phyloP scores from a whole-genome alignment of 2,113 vertebrate species.

The Anoplopoma fimbria region DNA sequence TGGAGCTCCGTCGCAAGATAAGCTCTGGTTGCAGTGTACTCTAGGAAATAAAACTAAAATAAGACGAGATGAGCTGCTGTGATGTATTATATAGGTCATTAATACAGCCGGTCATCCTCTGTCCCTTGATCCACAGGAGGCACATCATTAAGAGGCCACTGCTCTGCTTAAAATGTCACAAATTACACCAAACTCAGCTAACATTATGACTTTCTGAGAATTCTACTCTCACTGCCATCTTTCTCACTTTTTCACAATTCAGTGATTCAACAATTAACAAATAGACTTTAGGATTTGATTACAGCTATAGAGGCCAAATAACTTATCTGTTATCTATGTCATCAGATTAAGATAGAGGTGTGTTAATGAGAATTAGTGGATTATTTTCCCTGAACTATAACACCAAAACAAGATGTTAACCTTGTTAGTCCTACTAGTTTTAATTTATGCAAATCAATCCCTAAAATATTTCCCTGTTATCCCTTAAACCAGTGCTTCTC shows the following conservation, averaged over 20 bases:
- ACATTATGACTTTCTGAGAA: slow-evolving; percentile 10
- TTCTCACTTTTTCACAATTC: not conserved
- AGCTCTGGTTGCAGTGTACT: slow-evolving; percentile 22
- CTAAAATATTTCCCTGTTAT: not conserved
- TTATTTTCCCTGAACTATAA: not conserved
- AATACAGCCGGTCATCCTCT: slow-evolving; percentile 22
- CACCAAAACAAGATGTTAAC: not conserved
- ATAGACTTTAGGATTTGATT: not conserved
- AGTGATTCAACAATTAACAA: slow-evolving; percentile 9
- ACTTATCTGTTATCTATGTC: not conserved
- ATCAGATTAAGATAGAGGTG: not conserved
- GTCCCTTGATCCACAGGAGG: slow-evolving; percentile 57
- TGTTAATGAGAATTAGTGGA: slow-evolving; percentile 1
- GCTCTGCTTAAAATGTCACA: slow-evolving; percentile 40
- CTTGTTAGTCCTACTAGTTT: not conserved
- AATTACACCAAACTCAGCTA: slow-evolving; percentile 27
- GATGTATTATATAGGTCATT: slow-evolving; percentile 53
- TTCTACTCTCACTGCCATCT: not conserved
- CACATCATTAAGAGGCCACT: slow-evolving; percentile 47
- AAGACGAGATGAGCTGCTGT: slow-evolving; percentile 17
- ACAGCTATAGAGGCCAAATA: not conserved
- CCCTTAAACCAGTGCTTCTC: not conserved
- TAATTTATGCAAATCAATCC: not conserved
- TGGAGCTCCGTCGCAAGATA: slow-evolving; percentile 26
- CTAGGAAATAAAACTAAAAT: slow-evolving; percentile 34